Evolutionary conservation across 2,888 invertebrate genomes (phyloP), one percentile per base, ranked within the genome.

Genomic region (Drosophila neotestacea): DNA sequence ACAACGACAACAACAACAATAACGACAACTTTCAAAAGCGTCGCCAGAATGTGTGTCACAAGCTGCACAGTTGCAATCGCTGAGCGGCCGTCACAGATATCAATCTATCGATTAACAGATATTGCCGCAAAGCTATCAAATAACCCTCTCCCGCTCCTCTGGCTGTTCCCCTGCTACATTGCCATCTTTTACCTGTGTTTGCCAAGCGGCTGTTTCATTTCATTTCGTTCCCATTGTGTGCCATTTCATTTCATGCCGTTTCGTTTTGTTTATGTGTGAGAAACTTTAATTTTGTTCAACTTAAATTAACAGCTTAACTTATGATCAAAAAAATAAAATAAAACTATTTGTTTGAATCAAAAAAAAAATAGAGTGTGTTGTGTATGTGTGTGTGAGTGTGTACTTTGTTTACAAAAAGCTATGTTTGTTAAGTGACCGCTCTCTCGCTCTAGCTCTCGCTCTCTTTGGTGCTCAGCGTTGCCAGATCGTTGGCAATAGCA

Each of bases 331-430:
- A 73, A 81, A 30, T 13, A 28, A 47, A 16, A 28, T 55, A 47
- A 13, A 41, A 47, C 47, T 62, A 55, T 32, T 38, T 46, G 13
- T 61, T 47, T 28, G 4, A 10, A 50, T 10, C 32, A 56, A 46
- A 27, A 27, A 56, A 46, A 56, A 46, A 41, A 32, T 9, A 32
- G n/a, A 6, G 22, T 28, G 27, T 41, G 47, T 39, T 58, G 27
- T 16, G 36, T 32, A 39, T 46, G 46, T 38, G 58, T 48, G 42
- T 55, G 48, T 66, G 36, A 60, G 41, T 51, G 66, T 56, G 39
- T 62, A 39, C 36, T 55, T 85, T 76, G 77, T 82, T 77, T 73
- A 70, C 79, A 81, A 85, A 63, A 54, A 79, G 79, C 85, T 79
- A 69, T 78, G 71, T 77, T 65, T 68, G 38, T 27, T 34, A 11